Base-by-base conservation (phyloP, 2,888 invertebrate species). In the Nomada flava region DNA sequence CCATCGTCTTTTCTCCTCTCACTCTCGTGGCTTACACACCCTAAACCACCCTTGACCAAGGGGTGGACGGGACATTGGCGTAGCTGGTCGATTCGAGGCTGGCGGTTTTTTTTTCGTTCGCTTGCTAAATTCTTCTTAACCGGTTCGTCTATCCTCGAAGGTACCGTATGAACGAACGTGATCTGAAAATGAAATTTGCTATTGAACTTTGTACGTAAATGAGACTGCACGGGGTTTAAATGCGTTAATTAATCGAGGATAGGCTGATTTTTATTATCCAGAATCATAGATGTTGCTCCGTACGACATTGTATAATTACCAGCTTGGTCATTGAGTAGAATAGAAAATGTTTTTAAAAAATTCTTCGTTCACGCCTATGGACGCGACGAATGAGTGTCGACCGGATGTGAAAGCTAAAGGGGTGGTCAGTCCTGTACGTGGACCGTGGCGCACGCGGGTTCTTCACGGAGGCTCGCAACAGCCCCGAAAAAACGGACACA, bases 21-120 rank as follows among this genome's bases (percentile, higher is more conserved):
- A 65, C 79, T 67, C 77, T 78, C 77, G 63, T 79, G 77, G 84
- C 83, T 85, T 85, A 81, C 77, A 84, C 83, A 83, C 85, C 85
- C 86, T 80, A 83, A 82, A 78, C 83, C 86, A 84, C 86, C 88
- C 89, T 90, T 90, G 90, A 90, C 89, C 91, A 88, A 87, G 86
- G 89, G 89, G 79, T 88, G 88, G 88, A 91, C 89, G 83, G 65
- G 72, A 83, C 91, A 91, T 87, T 89, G 90, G 91, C 91, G 90
- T 91, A 91, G 69, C 57, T 18, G 55, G 47, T 29, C 62, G 68
- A 55, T 42, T 36, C 60, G 63, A 60, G 70, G 47, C 36, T 36
- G 57, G n/a, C 42, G 18, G 23, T 36, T 79, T 81, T 69, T 69
- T 47, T 57, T 36, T 7, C 50, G 36, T 71, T 72, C 20, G 42